These are phyloP conservation scores for Solenopsis fugax DNA, from an alignment of 1,140 invertebrate species.

Conservation along the genomic window DNA sequence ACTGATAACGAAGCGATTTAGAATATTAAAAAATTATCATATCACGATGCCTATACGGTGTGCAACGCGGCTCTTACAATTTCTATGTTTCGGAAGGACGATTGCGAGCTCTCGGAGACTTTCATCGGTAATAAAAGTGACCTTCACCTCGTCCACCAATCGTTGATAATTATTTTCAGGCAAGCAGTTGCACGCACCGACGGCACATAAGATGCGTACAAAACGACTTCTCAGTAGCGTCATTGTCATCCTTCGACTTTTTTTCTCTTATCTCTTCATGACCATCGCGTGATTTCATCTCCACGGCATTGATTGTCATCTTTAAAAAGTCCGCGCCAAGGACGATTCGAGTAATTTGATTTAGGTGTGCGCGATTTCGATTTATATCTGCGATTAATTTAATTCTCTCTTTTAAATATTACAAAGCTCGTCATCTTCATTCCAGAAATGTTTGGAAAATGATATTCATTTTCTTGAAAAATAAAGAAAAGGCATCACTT, in stretches of 20 bases:
- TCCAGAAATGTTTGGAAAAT: neutral
- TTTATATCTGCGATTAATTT: neutral
- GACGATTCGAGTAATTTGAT: slow-evolving; percentile 31
- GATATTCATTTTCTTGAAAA: neutral
- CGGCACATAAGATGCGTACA: slow-evolving; percentile 15
- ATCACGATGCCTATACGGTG: neutral
- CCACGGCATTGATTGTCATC: slow-evolving; percentile 26
- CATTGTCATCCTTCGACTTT: slow-evolving; percentile 39
- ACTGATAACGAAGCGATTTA: neutral
- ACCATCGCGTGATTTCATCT: slow-evolving; percentile 50
- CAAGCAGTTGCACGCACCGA: slow-evolving; percentile 15
- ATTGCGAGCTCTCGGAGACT: slow-evolving; percentile 5
- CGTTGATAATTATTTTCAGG: slow-evolving; percentile 54
- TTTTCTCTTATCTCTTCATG: slow-evolving; percentile 34
- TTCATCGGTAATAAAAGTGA: slow-evolving; percentile 29
- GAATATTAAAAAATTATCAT: neutral
- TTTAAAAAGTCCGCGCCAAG: slow-evolving; percentile 41
- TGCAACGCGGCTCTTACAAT: neutral
- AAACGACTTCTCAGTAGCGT: slow-evolving; percentile 46
- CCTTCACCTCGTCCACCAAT: slow-evolving; percentile 49
- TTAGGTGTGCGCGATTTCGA: neutral
- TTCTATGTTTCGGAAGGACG: slow-evolving; percentile 33
- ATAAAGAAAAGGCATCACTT: neutral
- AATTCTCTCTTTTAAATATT: neutral
- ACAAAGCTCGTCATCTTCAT: neutral